Conservation (phyloP, 2,113 vertebrate genomes). For the Gallinago media region DNA sequence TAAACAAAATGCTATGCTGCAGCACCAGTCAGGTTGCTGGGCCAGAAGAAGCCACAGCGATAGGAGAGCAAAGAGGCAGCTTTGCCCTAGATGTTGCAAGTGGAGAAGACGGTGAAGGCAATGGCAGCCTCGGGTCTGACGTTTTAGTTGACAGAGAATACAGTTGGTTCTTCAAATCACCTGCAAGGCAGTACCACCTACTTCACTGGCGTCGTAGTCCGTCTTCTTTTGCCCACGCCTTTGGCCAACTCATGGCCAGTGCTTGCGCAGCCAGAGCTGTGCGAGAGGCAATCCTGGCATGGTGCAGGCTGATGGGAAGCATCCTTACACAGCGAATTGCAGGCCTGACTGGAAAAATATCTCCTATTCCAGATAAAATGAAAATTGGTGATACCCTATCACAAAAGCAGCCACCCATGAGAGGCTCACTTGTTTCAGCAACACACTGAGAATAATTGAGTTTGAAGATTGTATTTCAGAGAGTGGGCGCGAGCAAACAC, state of each 20-base stretch:
- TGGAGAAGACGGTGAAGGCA: neutral
- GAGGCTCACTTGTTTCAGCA: neutral
- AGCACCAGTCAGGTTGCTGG: neutral
- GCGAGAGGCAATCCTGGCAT: neutral
- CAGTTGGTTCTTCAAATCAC: neutral
- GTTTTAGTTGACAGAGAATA: neutral
- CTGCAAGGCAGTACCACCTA: neutral
- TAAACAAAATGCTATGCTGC: neutral
- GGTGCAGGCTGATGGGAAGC: neutral
- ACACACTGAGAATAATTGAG: conserved; percentile 4
- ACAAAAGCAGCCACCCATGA: conserved; percentile 13
- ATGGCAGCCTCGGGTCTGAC: neutral
- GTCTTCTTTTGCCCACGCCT: neutral
- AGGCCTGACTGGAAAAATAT: neutral
- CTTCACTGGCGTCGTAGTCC: neutral
- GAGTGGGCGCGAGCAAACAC: neutral
- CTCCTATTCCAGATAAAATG: conserved; percentile 26
- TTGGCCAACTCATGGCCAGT: neutral
- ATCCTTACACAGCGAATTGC: neutral
- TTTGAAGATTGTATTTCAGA: conserved; percentile 5
- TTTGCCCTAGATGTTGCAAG: neutral
- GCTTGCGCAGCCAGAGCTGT: neutral
- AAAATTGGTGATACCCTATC: conserved; percentile 28
- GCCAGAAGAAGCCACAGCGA: neutral
- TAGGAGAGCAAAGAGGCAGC: neutral